phyloP scores from a whole-genome alignment of 2,113 vertebrate genomes.

The Calidris pugnax region DNA sequence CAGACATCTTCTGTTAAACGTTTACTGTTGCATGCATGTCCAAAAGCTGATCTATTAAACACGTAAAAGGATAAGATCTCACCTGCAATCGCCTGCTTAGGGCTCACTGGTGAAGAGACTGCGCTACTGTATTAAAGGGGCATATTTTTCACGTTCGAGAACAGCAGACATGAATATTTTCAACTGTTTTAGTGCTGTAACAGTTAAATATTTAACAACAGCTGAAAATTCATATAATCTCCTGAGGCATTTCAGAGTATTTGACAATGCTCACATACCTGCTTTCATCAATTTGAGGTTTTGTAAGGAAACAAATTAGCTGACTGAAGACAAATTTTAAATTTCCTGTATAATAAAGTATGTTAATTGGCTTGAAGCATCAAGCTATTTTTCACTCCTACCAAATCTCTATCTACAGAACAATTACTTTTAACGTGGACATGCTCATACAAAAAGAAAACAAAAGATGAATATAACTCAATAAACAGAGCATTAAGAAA shows the following conservation, averaged over 20 bases:
- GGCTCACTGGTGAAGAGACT: neutral
- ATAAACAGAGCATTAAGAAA: neutral
- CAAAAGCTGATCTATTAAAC: constrained; percentile 10
- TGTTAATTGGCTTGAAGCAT: neutral
- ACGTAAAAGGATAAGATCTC: neutral
- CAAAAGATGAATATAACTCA: neutral
- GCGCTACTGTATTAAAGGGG: neutral
- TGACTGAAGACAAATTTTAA: neutral
- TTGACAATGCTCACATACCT: neutral
- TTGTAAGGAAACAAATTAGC: neutral
- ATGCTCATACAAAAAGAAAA: neutral
- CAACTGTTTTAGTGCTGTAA: neutral
- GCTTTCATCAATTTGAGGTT: neutral
- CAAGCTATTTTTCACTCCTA: neutral
- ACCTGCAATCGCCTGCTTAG: neutral
- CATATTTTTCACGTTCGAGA: neutral
- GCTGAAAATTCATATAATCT: neutral
- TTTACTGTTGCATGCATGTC: neutral
- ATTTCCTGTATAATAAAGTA: neutral
- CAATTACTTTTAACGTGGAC: neutral
- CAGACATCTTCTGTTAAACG: constrained; percentile 12
- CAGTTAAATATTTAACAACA: constrained; percentile 5
- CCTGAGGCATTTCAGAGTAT: neutral
- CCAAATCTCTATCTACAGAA: neutral
- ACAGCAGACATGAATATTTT: neutral